A percentile compares a stretch with the other conserved stretches of the same genome.
Conservation (phyloP, 23 tunicate species). For the Trididemnum miniatum region DNA sequence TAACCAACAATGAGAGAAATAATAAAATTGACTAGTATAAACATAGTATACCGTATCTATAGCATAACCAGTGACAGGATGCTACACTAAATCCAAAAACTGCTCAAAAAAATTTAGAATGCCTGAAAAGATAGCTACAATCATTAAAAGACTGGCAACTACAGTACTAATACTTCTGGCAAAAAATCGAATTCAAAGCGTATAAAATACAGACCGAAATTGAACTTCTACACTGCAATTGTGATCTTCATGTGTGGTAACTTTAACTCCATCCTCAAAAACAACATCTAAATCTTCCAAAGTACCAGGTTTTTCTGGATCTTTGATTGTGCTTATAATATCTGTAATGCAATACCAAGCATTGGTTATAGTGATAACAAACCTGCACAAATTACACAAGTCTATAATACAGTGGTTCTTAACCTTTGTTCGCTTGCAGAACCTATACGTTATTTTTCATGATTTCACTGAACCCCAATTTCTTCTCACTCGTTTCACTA, state of each 20-base stretch:
- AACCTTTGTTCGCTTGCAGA: too few species aligned
- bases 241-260: constrained; percentile 18
- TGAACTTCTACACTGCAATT: constrained; percentile 52
- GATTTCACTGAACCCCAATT: too few species aligned
- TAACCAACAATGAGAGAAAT: too few species aligned
- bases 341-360: constrained; percentile 40
- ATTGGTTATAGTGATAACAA: background rate
- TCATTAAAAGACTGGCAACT: too few species aligned
- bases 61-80: background rate
- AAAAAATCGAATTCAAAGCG: too few species aligned
- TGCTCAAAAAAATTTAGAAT: background rate
- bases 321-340: constrained; percentile 80
- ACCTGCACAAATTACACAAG: too few species aligned
- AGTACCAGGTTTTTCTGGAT: constrained; percentile 96
- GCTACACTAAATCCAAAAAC: background rate
- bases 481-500: too few species aligned
- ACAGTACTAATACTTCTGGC: too few species aligned
- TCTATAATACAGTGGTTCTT: too few species aligned
- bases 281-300: constrained; percentile 89
- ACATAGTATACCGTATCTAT: background rate
- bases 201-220: constrained; percentile 41
- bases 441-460: too few species aligned
- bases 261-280: constrained; percentile 80
- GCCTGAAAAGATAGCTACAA: too few species aligned
- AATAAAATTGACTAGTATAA: too few species aligned